A percentile compares a stretch with the other conserved stretches of the same genome.
phyloP scores from a whole-genome alignment of 1,140 invertebrate species.

The Acromyrmex charruanus region DNA sequence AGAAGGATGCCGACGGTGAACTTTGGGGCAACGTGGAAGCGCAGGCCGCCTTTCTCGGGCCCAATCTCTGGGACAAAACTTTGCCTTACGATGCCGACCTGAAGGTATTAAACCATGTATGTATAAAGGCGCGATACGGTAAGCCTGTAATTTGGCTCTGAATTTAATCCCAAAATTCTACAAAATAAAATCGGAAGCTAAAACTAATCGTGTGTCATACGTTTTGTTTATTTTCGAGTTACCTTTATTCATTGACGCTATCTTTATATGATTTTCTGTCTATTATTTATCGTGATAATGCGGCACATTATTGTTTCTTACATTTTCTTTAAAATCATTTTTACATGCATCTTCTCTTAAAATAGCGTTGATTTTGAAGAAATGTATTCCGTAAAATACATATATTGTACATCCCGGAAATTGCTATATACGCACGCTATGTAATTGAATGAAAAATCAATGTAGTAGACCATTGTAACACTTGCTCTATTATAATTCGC shows the following conservation, averaged over 20 bases:
- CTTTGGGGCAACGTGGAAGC: constrained; percentile 94
- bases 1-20: constrained; percentile 93
- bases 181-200: not conserved
- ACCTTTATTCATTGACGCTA: not conserved
- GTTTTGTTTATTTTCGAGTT: constrained; percentile 3
- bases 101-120: constrained; percentile 93
- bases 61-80: constrained; percentile 97
- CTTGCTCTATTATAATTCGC: constrained; percentile 66
- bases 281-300: not conserved
- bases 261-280: not conserved
- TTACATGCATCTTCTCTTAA: not conserved
- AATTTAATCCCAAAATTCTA: constrained; percentile 47
- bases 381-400: not conserved
- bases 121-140: constrained; percentile 85
- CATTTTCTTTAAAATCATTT: not conserved
- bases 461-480: constrained; percentile 52
- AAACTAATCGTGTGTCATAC: constrained; percentile 28
- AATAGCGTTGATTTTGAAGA: not conserved
- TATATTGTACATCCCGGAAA: constrained; percentile 12
- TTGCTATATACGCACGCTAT: not conserved
- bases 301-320: not conserved
- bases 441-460: constrained; percentile 54
- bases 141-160: constrained; percentile 76
- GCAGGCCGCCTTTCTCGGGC: constrained; percentile 96
- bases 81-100: constrained; percentile 96